Conservation (phyloP, 2,888 invertebrate species). For the Spisula solida region DNA sequence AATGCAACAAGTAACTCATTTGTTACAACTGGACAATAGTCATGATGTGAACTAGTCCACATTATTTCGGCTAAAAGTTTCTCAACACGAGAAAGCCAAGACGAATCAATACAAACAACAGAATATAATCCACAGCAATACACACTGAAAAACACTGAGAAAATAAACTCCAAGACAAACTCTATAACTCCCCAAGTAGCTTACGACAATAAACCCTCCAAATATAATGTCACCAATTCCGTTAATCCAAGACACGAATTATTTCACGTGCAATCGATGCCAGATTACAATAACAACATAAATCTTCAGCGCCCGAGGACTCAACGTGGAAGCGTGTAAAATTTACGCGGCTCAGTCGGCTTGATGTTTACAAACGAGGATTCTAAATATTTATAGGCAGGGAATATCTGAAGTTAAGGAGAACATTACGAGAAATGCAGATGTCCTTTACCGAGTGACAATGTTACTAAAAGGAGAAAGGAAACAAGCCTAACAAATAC, state of each 20-base stretch:
- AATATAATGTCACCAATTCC: not conserved
- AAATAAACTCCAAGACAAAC: not conserved
- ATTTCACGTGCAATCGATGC: not conserved
- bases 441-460: not conserved
- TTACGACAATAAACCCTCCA: not conserved
- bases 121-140: conserved; percentile 9
- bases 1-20: too few relatives aligned
- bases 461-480: not conserved
- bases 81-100: not conserved
- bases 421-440: not conserved
- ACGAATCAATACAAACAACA: not conserved
- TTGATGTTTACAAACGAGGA: not conserved
- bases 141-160: not conserved
- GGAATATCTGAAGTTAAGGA: not conserved
- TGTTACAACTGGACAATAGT: too few relatives aligned
- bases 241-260: not conserved
- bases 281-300: conserved; percentile 3
- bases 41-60: not conserved
- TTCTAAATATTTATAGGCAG: conserved; percentile 17
- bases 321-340: not conserved
- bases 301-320: not conserved
- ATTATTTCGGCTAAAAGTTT: not conserved
- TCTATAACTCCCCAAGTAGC: not conserved
- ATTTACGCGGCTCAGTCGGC: not conserved
- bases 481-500: not conserved